A percentile compares a stretch with the other conserved stretches of the same genome.
These are phyloP conservation scores for Sigmodon hispidus DNA, from an alignment of 2,113 vertebrate genomes.

Conservation along the genomic window DNA sequence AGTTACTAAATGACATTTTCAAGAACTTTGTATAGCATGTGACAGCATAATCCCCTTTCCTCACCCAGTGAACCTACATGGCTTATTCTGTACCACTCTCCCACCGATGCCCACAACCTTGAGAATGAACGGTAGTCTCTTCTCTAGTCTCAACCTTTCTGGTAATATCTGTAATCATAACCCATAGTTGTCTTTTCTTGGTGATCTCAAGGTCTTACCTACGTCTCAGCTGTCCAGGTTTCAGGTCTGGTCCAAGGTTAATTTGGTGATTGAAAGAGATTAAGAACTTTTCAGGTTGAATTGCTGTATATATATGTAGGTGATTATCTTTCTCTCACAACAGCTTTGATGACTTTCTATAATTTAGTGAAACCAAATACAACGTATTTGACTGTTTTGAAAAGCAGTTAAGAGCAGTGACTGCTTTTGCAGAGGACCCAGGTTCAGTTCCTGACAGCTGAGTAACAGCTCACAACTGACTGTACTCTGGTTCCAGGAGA, in stretches of 20 bases:
- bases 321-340: background rate
- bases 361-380: background rate
- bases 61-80: background rate
- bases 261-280: conserved; percentile 1
- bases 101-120: background rate
- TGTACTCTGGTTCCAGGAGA: no score
- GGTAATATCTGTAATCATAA: background rate
- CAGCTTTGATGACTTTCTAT: background rate
- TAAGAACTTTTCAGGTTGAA: background rate
- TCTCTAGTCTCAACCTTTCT: background rate
- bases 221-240: background rate
- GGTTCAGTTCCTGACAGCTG: no score
- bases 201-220: background rate
- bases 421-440: no score
- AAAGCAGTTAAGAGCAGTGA: no score
- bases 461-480: no score
- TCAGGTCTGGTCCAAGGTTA: background rate
- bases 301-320: background rate
- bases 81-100: background rate
- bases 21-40: background rate
- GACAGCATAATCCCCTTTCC: background rate
- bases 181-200: background rate
- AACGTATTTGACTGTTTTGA: background rate
- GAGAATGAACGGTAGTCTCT: background rate
- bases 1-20: conserved; percentile 54